Conservation (phyloP, 2,113 vertebrate genomes). For the Speoplatyrhinus poulsoni region DNA sequence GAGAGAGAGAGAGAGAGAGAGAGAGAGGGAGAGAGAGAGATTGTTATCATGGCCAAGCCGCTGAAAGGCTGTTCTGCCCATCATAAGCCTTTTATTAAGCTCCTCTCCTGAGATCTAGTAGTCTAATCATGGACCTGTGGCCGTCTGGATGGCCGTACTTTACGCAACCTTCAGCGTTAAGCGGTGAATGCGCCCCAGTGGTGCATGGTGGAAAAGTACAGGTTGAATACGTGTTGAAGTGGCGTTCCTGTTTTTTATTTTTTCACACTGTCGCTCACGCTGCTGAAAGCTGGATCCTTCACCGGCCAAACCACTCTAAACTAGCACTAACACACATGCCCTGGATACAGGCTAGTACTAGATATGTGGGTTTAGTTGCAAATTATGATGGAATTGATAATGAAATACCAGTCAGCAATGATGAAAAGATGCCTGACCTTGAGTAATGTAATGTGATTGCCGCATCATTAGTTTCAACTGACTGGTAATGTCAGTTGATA, state of each 20-base stretch:
- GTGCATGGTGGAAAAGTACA: conserved; percentile 36
- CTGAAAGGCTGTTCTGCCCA: conserved; percentile 41
- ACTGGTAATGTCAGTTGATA: too few species aligned
- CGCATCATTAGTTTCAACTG: too few species aligned
- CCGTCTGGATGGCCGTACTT: conserved; percentile 34
- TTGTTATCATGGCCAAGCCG: conserved; percentile 51
- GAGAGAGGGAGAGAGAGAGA: conserved; percentile 39
- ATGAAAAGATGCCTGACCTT: too few species aligned
- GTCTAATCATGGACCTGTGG: conserved; percentile 51
- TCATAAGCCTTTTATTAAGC: conserved; percentile 65
- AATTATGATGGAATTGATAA: too few species aligned
- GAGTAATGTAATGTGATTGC: too few species aligned
- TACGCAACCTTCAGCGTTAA: conserved; percentile 19
- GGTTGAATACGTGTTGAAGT: conserved; percentile 46
- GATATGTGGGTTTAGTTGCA: too few species aligned
- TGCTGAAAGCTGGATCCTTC: conserved; percentile 54
- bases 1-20: conserved; percentile 30
- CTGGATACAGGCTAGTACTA: neutral
- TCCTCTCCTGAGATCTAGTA: conserved; percentile 55
- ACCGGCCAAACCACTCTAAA: conserved; percentile 30
- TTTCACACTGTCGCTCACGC: neutral
- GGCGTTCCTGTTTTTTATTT: conserved; percentile 33
- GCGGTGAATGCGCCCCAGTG: conserved; percentile 14
- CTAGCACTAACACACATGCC: neutral
- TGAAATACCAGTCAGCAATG: too few species aligned